phyloP scores from a whole-genome alignment of 2,797 vertebrate genomes.

The Sebastes hopkinsi region DNA sequence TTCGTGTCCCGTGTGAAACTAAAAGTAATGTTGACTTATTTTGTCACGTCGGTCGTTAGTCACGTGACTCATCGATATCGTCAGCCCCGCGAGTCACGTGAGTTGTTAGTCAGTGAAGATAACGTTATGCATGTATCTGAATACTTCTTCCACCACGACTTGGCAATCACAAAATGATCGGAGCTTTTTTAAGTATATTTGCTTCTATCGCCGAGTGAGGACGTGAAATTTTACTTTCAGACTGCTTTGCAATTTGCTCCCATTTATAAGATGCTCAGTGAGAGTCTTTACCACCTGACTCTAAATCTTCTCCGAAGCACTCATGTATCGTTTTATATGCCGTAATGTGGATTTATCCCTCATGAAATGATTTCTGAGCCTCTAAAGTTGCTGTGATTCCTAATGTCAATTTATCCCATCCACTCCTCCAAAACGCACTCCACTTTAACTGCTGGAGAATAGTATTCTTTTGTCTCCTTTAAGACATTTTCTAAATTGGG shows the following conservation, averaged over 20 bases:
- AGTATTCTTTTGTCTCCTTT: constrained; percentile 71
- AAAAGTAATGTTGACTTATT: too few relatives aligned
- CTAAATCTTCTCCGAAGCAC: constrained; percentile 7
- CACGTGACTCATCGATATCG: too few relatives aligned
- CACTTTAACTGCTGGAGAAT: constrained; percentile 51
- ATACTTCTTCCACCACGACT: not conserved
- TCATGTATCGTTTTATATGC: not conserved
- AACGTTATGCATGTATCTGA: not conserved
- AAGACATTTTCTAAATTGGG: constrained; percentile 65
- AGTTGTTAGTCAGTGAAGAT: too few relatives aligned
- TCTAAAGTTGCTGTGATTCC: constrained; percentile 44
- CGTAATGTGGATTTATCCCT: constrained; percentile 35
- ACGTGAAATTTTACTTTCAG: not conserved
- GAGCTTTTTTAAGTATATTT: not conserved
- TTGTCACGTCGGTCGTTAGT: too few relatives aligned
- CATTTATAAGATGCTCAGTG: not conserved
- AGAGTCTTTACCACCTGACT: not conserved
- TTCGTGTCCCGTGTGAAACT: too few relatives aligned
- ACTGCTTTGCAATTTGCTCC: constrained; percentile 1
- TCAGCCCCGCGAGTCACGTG: too few relatives aligned
- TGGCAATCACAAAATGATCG: not conserved
- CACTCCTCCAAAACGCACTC: constrained; percentile 51
- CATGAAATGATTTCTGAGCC: constrained; percentile 38
- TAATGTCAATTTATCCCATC: constrained; percentile 49
- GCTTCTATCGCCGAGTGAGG: not conserved